phyloP scores from a whole-genome alignment of 1,140 invertebrate genomes.

The Aphelenchoides besseyi region DNA sequence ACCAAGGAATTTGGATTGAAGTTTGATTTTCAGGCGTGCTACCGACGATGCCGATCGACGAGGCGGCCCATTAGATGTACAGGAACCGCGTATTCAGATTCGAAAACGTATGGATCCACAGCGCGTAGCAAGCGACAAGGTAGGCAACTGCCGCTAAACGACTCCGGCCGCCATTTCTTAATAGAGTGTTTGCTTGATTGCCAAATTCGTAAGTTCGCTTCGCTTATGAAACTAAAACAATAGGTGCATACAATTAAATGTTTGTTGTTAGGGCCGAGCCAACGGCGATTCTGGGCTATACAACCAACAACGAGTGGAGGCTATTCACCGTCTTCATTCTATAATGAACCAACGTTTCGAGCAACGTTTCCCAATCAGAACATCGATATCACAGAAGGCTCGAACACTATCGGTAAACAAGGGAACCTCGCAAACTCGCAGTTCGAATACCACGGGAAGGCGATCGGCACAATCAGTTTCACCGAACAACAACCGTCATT shows the following conservation, averaged over 20 bases:
- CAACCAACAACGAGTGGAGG: neutral
- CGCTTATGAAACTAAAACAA: neutral
- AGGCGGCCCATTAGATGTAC: too few species aligned
- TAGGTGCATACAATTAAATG: too few species aligned
- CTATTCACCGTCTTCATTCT: constrained; percentile 11
- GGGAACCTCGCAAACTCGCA: neutral
- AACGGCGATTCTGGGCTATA: neutral
- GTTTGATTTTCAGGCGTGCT: neutral
- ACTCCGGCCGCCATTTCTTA: neutral
- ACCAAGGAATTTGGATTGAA: too few species aligned
- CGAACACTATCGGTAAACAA: neutral
- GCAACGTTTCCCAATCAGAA: neutral
- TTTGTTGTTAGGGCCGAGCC: neutral
- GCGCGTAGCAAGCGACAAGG: constrained; percentile 4
- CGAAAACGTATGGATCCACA: constrained; percentile 11
- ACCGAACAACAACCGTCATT: neutral
- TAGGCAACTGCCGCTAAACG: neutral
- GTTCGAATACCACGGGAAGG: neutral
- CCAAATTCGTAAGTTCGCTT: constrained; percentile 15
- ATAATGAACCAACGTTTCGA: constrained; percentile 1
- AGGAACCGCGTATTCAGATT: too few species aligned
- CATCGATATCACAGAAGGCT: neutral
- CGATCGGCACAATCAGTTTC: neutral
- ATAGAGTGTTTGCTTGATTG: constrained; percentile 12
- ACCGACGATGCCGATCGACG: neutral